Percentiles rank a stretch among this genome's conserved stretches.
phyloP scores from a whole-genome alignment of 2,113 vertebrate genomes.

The Lutjanus erythropterus region DNA sequence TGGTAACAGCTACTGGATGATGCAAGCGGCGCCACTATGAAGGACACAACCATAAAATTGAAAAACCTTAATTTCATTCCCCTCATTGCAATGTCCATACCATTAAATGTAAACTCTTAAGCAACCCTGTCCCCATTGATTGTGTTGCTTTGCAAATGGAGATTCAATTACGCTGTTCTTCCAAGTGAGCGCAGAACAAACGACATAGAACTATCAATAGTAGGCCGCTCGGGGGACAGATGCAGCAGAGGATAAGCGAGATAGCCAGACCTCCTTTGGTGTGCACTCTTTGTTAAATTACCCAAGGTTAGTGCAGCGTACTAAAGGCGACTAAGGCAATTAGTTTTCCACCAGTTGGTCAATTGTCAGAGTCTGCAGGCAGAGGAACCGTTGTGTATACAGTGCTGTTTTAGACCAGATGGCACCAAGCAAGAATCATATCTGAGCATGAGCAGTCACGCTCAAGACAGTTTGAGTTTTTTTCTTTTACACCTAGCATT shows the following conservation, averaged over 20 bases:
- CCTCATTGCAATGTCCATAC: slow-evolving; percentile 46
- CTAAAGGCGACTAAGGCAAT: slow-evolving; percentile 72
- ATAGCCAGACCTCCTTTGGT: slow-evolving; percentile 50
- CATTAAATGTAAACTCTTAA: slow-evolving; percentile 65
- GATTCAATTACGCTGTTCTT: slow-evolving; percentile 77
- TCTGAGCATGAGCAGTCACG: slow-evolving; percentile 24
- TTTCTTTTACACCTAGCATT: neutral
- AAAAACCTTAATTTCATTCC: slow-evolving; percentile 23
- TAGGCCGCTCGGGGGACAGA: slow-evolving; percentile 55
- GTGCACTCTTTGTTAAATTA: slow-evolving; percentile 74
- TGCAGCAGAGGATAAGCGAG: slow-evolving; percentile 50
- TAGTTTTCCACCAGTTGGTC: slow-evolving; percentile 77
- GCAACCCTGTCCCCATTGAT: slow-evolving; percentile 67
- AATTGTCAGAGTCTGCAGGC: slow-evolving; percentile 69
- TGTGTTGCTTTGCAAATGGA: slow-evolving; percentile 72
- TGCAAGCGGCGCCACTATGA: neutral
- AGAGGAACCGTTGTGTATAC: slow-evolving; percentile 51
- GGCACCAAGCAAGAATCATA: slow-evolving; percentile 56
- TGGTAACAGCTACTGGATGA: slow-evolving; percentile 17
- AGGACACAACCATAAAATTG: neutral
- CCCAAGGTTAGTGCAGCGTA: slow-evolving; percentile 71
- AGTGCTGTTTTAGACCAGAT: slow-evolving; percentile 49
- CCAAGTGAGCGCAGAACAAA: slow-evolving; percentile 67
- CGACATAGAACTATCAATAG: slow-evolving; percentile 60
- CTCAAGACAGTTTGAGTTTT: slow-evolving; percentile 15